Base-by-base conservation (phyloP, 2,113 vertebrate species). In the Helogale parvula region DNA sequence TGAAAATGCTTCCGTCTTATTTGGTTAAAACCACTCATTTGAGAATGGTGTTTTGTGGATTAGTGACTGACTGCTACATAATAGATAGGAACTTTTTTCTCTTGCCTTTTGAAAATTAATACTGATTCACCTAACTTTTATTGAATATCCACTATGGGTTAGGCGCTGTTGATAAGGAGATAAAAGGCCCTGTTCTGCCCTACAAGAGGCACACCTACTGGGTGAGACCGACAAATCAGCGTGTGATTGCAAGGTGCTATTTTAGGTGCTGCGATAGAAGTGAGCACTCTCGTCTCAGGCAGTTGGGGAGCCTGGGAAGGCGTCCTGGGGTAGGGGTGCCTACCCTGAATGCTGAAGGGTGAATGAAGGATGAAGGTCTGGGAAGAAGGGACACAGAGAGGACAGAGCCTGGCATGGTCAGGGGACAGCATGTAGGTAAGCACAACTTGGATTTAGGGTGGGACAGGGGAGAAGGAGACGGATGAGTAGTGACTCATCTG, bases 81-180 rank as follows among this genome's bases (percentile, higher is more conserved):
- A 63, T 76, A 82, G 38, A 47, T 72, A 25, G 8, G 45, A 82
- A 96, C 10, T 87, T 65, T 65, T 94, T 93, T 87, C 35, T 87
- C 91, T 90, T 83, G 31, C 27, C n/a, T 93, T 93, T 93, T 88
- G 87, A 74, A 96, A 95, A 33, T 60, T 66, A 76, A 17, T 77
- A 29, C 77, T 76, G 25, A 47, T 93, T 90, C 31, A 79, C 9
- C 33, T 93, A 50, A 87, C 0, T 2, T 77, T 93, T 72, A 33
- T 35, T 77, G 81, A 60, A 0, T 84, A 23, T 68, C 68, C 10
- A 29, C 29, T 35, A 1, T 35, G 35, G 47, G 52, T 45, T 29
- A 72, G 27, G 77, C 35, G 35, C 19, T 50, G 35, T 72, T 5
- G 50, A 47, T 65, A 57, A 60, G 41, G 72, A 54, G 90, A 14